Conservation (phyloP, 2,797 vertebrate species). For the Pampus argenteus region DNA sequence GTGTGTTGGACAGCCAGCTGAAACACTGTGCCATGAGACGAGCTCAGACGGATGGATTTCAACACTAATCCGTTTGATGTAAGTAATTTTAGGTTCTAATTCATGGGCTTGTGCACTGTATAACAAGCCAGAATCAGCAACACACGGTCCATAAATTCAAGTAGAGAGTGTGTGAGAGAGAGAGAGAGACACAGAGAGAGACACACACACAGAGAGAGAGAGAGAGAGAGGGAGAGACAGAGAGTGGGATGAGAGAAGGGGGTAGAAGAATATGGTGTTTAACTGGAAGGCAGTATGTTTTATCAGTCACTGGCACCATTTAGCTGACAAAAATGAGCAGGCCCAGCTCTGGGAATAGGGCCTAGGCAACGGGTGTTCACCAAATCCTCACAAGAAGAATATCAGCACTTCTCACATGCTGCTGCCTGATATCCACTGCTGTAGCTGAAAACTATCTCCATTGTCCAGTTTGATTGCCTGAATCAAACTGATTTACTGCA, state of each 20-base stretch:
- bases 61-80: slow-evolving; percentile 82
- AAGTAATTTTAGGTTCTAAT: slow-evolving; percentile 85
- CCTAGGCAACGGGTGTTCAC: slow-evolving; percentile 88
- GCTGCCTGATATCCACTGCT: slow-evolving; percentile 92
- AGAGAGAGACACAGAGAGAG: slow-evolving; percentile 67
- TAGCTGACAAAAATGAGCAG: slow-evolving; percentile 92
- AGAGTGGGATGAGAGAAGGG: slow-evolving; percentile 81
- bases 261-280: slow-evolving; percentile 88
- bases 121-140: slow-evolving; percentile 80
- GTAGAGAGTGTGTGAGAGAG: slow-evolving; percentile 66
- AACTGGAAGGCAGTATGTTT: slow-evolving; percentile 93
- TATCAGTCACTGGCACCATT: slow-evolving; percentile 95
- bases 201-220: too few species aligned
- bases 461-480: slow-evolving; percentile 99
- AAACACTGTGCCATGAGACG: slow-evolving; percentile 77
- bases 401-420: slow-evolving; percentile 97
- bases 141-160: slow-evolving; percentile 77
- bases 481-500: slow-evolving; percentile 99
- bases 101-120: slow-evolving; percentile 77
- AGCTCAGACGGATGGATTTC: slow-evolving; percentile 79
- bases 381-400: slow-evolving; percentile 94
- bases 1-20: slow-evolving; percentile 83
- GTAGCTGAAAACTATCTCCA: slow-evolving; percentile 99
- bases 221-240: slow-evolving; percentile 64
- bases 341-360: slow-evolving; percentile 92